Conservation (phyloP, 2,113 vertebrate genomes). For the Sinocyclocheilus anshuiensis region DNA sequence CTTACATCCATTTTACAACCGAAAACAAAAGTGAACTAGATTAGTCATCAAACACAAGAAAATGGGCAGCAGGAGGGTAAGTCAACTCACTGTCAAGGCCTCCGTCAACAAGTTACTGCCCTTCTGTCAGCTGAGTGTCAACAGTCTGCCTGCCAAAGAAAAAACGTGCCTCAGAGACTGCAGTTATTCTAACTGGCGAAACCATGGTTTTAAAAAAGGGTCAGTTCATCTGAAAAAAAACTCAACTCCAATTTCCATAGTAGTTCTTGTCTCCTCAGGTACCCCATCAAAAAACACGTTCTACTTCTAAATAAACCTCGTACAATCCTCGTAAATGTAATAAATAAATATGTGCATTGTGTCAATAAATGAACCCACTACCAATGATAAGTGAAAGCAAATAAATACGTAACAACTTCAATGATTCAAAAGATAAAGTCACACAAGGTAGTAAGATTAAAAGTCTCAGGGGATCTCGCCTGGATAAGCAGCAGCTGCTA, state of each 20-base stretch:
- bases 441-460: neutral
- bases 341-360: conserved; percentile 51
- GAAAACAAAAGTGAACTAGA: neutral
- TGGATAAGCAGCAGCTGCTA: conserved; percentile 15
- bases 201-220: neutral
- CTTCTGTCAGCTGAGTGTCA: neutral
- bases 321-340: conserved; percentile 19
- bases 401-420: conserved; percentile 32
- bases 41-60: neutral
- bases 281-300: neutral
- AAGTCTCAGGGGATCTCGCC: neutral
- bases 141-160: neutral
- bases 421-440: conserved; percentile 11
- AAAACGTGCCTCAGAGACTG: neutral
- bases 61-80: neutral
- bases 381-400: conserved; percentile 34
- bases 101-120: conserved; percentile 8
- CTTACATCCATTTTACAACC: neutral
- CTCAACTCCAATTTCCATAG: conserved; percentile 40
- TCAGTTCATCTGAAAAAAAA: neutral
- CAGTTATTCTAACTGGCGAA: neutral
- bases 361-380: conserved; percentile 45
- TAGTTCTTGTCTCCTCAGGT: neutral
- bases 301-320: neutral
- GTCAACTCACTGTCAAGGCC: neutral